Conservation (phyloP, 1,140 invertebrate species). For the Drosophila tristis region DNA sequence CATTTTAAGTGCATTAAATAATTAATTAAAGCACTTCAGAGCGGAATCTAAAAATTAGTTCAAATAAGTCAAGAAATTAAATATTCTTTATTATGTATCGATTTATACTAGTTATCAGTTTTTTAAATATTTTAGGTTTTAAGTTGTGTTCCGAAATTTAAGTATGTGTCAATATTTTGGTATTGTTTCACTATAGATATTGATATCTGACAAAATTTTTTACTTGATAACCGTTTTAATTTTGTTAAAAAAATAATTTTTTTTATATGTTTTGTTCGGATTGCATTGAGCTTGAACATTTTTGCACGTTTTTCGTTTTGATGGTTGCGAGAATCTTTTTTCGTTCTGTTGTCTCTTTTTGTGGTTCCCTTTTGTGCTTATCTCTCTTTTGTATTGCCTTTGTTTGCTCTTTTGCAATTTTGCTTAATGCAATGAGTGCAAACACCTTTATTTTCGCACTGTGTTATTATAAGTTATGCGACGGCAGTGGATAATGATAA, state of each 20-base stretch:
- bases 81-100: too few relatives aligned
- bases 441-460: too few relatives aligned
- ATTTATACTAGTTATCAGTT: too few relatives aligned
- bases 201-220: slow-evolving; percentile 32
- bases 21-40: too few relatives aligned
- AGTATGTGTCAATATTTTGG: too few relatives aligned
- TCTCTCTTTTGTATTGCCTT: slow-evolving; percentile 12
- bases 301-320: slow-evolving; percentile 41
- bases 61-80: too few relatives aligned
- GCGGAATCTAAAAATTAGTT: too few relatives aligned
- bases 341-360: neutral
- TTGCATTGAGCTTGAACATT: slow-evolving; percentile 27
- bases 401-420: slow-evolving; percentile 17
- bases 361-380: slow-evolving; percentile 10
- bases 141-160: too few relatives aligned
- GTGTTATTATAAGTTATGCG: too few relatives aligned
- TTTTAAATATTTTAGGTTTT: too few relatives aligned
- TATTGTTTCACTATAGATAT: neutral
- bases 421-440: slow-evolving; percentile 14
- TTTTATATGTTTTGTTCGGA: slow-evolving; percentile 3
- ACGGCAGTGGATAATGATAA: too few relatives aligned
- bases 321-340: slow-evolving; percentile 11
- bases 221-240: slow-evolving; percentile 28
- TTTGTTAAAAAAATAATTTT: slow-evolving; percentile 21
- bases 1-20: too few relatives aligned